Base-by-base conservation (phyloP, 2,113 vertebrate genomes). In the Laticauda colubrina region DNA sequence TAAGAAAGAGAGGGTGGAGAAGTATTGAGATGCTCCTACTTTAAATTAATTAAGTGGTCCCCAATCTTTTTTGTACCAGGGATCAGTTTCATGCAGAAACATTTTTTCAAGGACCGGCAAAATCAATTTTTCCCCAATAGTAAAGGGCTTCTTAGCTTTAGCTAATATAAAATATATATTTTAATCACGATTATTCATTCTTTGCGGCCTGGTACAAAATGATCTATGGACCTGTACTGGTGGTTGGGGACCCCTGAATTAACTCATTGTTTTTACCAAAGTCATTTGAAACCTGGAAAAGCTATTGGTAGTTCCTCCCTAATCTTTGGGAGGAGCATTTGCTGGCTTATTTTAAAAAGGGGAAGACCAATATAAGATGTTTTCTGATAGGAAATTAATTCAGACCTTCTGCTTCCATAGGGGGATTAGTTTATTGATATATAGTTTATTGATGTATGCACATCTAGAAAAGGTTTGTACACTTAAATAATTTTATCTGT, bases 401-500 rank as follows among this genome's bases (percentile, higher is more conserved):
- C n/a, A 88, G 75, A 89, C 61, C 61, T 89, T 59, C 59, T 92
- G 87, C 89, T 92, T 75, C 29, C n/a, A 89, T 92, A 89, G 88
- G 54, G 53, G 89, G 64, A 85, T 92, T 85, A 89, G 43, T 85
- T 54, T 92, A 55, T 54, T 85, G 69, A 59, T 85, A 29, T 85
- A 34, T 59, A 89, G 69, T 85, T 54, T 92, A 55, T 69, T 85
- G 69, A 59, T 85, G 43, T 85, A 34, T 59, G 59, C 43, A 92
- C 69, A 92, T 51, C 48, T 51, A 51, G 48, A 51, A 51, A 51
- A 51, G 48, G 48, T 51, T 51, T 51, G 8, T 51, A 51, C 48
- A 51, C 48, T 51, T 85, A 92, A 92, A 92, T 92, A 92, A 89
- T 85, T 69, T 92, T 88, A 89, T 89, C 92, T 89, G 69, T 75